phyloP scores from a whole-genome alignment of 2,113 vertebrate species.

The Hippocampus guttulatus region DNA sequence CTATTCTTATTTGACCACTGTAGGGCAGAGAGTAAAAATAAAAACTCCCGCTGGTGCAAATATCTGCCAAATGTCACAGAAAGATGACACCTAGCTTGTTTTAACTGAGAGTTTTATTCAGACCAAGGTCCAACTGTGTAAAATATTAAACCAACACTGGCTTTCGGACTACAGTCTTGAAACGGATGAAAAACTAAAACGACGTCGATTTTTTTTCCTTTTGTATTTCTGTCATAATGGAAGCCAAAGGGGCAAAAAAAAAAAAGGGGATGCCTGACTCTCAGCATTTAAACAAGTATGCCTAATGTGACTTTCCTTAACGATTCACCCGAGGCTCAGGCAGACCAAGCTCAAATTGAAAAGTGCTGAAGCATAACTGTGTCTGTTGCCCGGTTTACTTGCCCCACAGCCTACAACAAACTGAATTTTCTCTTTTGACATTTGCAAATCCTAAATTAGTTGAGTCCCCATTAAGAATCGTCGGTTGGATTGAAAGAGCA shows the following conservation, averaged over 20 bases:
- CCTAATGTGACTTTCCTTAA: slow-evolving; percentile 71
- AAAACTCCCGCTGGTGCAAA: neutral
- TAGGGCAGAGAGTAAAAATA: neutral
- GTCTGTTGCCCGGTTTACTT: slow-evolving; percentile 63
- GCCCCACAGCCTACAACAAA: slow-evolving; percentile 50
- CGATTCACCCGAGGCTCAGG: slow-evolving; percentile 51
- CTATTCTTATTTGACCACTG: neutral
- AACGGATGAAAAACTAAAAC: no score
- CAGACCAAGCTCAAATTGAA: slow-evolving; percentile 67
- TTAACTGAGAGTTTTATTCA: neutral
- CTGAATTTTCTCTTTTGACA: slow-evolving; percentile 61
- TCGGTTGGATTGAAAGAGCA: neutral
- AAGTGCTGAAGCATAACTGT: slow-evolving; percentile 69
- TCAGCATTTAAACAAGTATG: slow-evolving; percentile 17
- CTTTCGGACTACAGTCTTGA: neutral
- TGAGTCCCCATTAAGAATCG: slow-evolving; percentile 29
- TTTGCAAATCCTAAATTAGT: slow-evolving; percentile 14
- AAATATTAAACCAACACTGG: neutral
- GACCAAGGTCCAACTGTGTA: neutral
- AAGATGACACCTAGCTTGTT: neutral
- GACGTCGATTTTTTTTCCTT: no score
- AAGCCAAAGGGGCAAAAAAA: slow-evolving; percentile 3
- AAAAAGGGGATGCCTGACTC: slow-evolving; percentile 28
- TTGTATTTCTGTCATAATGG: neutral
- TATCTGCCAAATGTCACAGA: neutral